A percentile compares a stretch with the other conserved stretches of the same genome.
phyloP scores from a whole-genome alignment of 2,888 invertebrate species.

The Sarcophaga rosellei region DNA sequence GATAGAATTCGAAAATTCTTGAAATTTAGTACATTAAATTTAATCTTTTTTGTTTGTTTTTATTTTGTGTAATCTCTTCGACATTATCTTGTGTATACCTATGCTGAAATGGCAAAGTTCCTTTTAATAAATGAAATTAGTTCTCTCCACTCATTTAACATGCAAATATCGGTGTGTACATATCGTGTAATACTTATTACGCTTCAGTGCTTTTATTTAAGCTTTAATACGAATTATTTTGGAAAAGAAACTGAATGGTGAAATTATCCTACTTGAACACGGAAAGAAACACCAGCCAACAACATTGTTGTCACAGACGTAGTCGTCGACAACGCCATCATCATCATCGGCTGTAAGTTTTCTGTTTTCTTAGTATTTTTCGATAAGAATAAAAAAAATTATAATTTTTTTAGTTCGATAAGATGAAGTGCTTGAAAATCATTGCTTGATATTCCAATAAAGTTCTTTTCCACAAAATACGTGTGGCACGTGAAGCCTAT shows the following conservation, averaged over 20 bases:
- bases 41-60: neutral
- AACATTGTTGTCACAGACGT: neutral
- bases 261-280: neutral
- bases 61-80: neutral
- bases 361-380: too few species aligned
- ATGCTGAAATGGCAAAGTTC: neutral
- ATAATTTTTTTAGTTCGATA: constrained; percentile 9
- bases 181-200: constrained; percentile 50
- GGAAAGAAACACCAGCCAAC: neutral
- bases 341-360: neutral
- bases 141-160: constrained; percentile 49
- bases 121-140: neutral
- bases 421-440: constrained; percentile 50
- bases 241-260: neutral
- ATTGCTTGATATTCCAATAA: constrained; percentile 56
- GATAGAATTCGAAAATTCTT: too few species aligned
- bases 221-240: neutral
- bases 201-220: constrained; percentile 48
- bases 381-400: too few species aligned
- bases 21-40: neutral
- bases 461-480: constrained; percentile 50
- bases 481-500: constrained; percentile 64
- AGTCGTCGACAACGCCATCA: neutral
- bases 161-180: constrained; percentile 42
- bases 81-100: constrained; percentile 17